Conservation (phyloP, 2,888 invertebrate species). For the Crematogaster levior region DNA sequence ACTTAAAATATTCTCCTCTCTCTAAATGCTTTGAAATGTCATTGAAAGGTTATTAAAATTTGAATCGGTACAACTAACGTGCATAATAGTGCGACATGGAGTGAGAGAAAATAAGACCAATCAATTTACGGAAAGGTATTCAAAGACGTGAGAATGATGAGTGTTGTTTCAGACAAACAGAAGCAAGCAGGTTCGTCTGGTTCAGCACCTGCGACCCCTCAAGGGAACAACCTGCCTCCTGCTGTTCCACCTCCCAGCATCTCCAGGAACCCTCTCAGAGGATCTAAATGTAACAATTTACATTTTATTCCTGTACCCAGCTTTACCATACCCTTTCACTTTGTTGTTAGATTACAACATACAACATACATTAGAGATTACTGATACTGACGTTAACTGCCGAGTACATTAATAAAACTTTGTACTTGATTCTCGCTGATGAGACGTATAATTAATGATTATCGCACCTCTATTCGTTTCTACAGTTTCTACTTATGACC, state of each 20-base stretch:
- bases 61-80: slow-evolving; percentile 59
- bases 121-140: slow-evolving; percentile 55
- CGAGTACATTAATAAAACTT: background rate
- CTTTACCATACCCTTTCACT: slow-evolving; percentile 64
- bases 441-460: background rate
- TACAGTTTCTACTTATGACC: slow-evolving; percentile 16
- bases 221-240: slow-evolving; percentile 87
- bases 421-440: slow-evolving; percentile 7
- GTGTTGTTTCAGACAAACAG: slow-evolving; percentile 88
- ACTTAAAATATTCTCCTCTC: slow-evolving; percentile 34
- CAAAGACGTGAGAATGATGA: slow-evolving; percentile 80
- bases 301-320: slow-evolving; percentile 77
- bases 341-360: slow-evolving; percentile 30
- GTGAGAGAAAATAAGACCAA: slow-evolving; percentile 56
- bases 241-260: slow-evolving; percentile 88
- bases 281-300: slow-evolving; percentile 92
- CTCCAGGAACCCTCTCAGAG: slow-evolving; percentile 92
- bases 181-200: slow-evolving; percentile 89
- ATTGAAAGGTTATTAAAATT: slow-evolving; percentile 64
- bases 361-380: slow-evolving; percentile 22
- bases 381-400: slow-evolving; percentile 11
- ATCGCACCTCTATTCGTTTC: background rate
- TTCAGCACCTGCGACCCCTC: slow-evolving; percentile 91
- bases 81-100: slow-evolving; percentile 61
- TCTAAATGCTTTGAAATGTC: slow-evolving; percentile 60